Percentiles rank a stretch among this genome's conserved stretches.
These are phyloP conservation scores for Silurus meridionalis DNA, from an alignment of 2,113 vertebrate species.

Conservation along the genomic window DNA sequence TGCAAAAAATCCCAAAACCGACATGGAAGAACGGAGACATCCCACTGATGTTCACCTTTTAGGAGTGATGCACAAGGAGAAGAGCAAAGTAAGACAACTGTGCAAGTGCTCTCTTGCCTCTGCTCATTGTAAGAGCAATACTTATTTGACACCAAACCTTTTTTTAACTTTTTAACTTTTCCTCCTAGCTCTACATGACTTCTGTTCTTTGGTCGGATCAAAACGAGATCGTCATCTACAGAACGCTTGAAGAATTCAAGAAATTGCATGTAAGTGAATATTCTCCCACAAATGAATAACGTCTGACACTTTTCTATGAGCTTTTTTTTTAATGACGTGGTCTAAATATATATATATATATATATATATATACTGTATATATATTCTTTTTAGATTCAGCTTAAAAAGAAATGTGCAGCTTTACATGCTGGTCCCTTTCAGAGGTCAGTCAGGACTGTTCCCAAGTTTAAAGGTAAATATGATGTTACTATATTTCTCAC, in stretches of 20 bases:
- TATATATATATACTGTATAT: not conserved
- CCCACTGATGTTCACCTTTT: conserved; percentile 61
- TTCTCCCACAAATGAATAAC: not conserved
- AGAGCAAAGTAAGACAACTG: conserved; percentile 62
- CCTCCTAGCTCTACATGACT: conserved; percentile 77
- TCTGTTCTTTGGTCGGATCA: conserved; percentile 87
- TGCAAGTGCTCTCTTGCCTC: not conserved
- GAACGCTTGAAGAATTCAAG: conserved; percentile 80
- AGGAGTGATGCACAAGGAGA: conserved; percentile 71
- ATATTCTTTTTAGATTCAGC: conserved; percentile 72
- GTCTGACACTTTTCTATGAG: not conserved
- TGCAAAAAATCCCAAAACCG: not conserved
- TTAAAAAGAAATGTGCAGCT: conserved; percentile 79
- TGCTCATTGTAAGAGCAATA: not conserved
- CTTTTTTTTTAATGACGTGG: not conserved
- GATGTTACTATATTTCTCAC: not conserved
- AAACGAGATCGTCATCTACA: conserved; percentile 79
- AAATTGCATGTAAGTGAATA: conserved; percentile 79
- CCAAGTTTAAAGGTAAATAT: conserved; percentile 66
- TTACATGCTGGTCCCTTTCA: conserved; percentile 63
- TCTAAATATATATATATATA: not conserved
- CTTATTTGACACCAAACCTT: not conserved
- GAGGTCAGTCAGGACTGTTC: conserved; percentile 69
- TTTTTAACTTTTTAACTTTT: not conserved
- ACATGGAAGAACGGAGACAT: conserved; percentile 64